Percentiles rank a stretch among this genome's conserved stretches.
Conservation (phyloP, 2,888 invertebrate genomes). For the Phania funesta region DNA sequence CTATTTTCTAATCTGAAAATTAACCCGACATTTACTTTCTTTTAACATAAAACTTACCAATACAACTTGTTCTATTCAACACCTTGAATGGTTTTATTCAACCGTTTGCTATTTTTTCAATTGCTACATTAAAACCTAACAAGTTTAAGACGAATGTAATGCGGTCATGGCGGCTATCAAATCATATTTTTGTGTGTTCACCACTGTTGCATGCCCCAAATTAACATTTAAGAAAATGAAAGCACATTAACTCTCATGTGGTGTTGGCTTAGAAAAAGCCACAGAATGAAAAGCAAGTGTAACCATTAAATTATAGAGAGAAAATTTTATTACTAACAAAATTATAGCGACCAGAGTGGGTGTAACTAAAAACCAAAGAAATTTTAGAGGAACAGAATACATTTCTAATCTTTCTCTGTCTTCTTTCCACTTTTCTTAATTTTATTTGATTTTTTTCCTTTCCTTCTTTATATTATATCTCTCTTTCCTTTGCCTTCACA, state of each 20-base stretch:
- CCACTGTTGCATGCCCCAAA: slow-evolving; percentile 16
- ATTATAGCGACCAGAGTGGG: too few species aligned
- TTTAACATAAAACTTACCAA: not conserved
- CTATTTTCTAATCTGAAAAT: slow-evolving; percentile 1
- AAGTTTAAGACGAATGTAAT: not conserved
- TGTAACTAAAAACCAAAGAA: too few species aligned
- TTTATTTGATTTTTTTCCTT: too few species aligned
- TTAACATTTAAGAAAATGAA: slow-evolving; percentile 9
- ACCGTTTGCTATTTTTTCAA: not conserved
- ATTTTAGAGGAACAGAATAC: too few species aligned
- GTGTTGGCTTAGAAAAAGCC: not conserved
- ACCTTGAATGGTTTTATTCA: not conserved
- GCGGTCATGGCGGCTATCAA: not conserved
- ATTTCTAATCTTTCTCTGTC: too few species aligned
- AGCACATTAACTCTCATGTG: not conserved
- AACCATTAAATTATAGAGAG: not conserved
- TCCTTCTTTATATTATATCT: too few species aligned
- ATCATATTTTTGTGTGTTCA: not conserved
- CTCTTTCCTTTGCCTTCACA: too few species aligned
- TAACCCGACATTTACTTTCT: not conserved
- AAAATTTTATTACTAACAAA: too few species aligned
- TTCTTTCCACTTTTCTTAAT: too few species aligned
- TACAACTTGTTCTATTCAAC: slow-evolving; percentile 1
- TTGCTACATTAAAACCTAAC: not conserved
- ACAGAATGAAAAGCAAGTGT: not conserved